Evolutionary conservation across 2,797 vertebrate species (phyloP).

Genomic region (Pelobates cultripes): DNA sequence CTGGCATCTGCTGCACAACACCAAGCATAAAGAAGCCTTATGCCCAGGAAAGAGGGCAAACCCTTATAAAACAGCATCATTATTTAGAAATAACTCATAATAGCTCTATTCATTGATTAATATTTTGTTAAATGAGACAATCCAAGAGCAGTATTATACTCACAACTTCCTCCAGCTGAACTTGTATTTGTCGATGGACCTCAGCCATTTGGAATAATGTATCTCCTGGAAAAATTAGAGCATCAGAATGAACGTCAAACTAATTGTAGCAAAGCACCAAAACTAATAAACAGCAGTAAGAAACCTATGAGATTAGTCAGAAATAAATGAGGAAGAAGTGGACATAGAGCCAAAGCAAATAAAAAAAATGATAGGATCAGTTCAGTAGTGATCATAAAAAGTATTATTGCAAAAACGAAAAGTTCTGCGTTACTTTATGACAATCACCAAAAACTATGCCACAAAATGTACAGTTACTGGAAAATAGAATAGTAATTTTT

Average conservation of each 20-base stretch:
- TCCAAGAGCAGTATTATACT: slow-evolving; percentile 57
- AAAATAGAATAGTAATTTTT: neutral
- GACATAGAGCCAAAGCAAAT: neutral
- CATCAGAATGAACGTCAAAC: neutral
- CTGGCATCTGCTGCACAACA: no score
- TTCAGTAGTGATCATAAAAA: neutral
- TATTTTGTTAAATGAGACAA: no score
- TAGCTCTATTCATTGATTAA: no score
- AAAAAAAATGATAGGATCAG: neutral
- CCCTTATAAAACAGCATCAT: no score
- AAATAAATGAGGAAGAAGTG: neutral
- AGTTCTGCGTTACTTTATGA: neutral
- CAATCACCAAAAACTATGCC: neutral
- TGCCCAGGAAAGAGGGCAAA: no score
- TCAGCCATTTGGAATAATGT: slow-evolving; percentile 87
- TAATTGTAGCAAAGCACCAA: neutral
- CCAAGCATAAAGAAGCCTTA: no score
- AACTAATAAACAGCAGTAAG: neutral
- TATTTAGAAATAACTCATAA: no score
- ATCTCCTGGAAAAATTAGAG: slow-evolving; percentile 71
- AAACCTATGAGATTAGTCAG: neutral
- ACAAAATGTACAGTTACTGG: neutral
- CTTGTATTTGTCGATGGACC: slow-evolving; percentile 86
- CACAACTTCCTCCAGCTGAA: slow-evolving; percentile 85
- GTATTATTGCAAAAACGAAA: no score